Evolutionary conservation across 2,888 invertebrate genomes (phyloP).

Genomic region (Phyto melanocephala): DNA sequence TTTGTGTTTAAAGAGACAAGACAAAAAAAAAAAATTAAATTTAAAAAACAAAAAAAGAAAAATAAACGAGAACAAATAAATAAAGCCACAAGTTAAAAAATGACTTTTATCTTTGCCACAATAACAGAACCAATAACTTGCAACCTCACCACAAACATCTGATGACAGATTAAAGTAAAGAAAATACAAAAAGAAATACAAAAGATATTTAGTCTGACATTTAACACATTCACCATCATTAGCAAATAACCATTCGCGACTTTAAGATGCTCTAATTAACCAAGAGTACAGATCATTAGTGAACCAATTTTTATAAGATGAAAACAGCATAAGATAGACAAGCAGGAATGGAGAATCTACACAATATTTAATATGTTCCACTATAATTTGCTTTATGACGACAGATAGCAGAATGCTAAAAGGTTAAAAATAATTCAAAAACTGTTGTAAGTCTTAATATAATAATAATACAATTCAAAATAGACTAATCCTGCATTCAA

Average conservation of each 20-base stretch:
- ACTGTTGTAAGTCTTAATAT: too few relatives aligned
- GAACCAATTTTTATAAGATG: background rate
- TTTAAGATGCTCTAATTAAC: conserved; percentile 42
- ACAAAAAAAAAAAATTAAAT: background rate
- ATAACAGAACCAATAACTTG: too few relatives aligned
- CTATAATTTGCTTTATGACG: too few relatives aligned
- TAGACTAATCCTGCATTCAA: too few relatives aligned
- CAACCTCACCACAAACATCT: too few relatives aligned
- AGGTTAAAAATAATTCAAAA: too few relatives aligned
- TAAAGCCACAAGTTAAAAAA: conserved; percentile 2
- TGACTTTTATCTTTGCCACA: conserved; percentile 9
- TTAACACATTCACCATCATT: background rate
- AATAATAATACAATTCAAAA: too few relatives aligned
- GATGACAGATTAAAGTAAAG: background rate
- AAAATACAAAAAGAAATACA: background rate
- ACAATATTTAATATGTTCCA: too few relatives aligned
- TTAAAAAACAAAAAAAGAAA: background rate
- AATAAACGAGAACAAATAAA: too few relatives aligned
- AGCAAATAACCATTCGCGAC: background rate
- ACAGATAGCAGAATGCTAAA: too few relatives aligned
- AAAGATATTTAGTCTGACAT: background rate
- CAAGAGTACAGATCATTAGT: conserved; percentile 5
- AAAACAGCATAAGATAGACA: too few relatives aligned
- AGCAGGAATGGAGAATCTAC: background rate
- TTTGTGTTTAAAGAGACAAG: background rate